Evolutionary conservation across 1,140 invertebrate genomes (phyloP).

Genomic region (Euwallacea similis): DNA sequence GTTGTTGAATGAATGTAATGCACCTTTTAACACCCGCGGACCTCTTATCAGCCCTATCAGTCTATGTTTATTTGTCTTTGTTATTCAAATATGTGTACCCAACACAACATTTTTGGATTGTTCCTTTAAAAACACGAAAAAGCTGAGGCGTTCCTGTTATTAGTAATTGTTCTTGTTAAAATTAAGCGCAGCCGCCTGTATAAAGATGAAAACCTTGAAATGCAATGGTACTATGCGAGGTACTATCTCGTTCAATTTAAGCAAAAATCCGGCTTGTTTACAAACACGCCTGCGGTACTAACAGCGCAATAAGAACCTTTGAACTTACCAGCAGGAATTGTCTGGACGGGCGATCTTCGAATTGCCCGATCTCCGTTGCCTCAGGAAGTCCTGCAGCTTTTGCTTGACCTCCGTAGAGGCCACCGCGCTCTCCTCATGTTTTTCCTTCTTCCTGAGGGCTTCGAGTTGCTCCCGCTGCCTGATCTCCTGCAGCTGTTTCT

Average conservation of each 20-base stretch:
- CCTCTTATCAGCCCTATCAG: too few species aligned
- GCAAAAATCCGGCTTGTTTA: slow-evolving; percentile 38
- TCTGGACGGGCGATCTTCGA: slow-evolving; percentile 59
- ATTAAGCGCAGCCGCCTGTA: too few species aligned
- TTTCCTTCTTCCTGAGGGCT: slow-evolving; percentile 86
- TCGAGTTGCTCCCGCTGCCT: slow-evolving; percentile 79
- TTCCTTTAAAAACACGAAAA: too few species aligned
- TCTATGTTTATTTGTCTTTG: too few species aligned
- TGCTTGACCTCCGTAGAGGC: slow-evolving; percentile 96
- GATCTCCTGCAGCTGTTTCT: slow-evolving; percentile 69
- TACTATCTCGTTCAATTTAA: not conserved
- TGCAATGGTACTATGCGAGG: not conserved
- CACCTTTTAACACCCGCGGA: too few species aligned
- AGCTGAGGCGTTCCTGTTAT: too few species aligned
- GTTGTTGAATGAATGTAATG: too few species aligned
- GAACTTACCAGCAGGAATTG: slow-evolving; percentile 53
- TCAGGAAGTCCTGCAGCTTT: slow-evolving; percentile 71
- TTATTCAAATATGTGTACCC: too few species aligned
- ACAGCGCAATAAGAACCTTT: slow-evolving; percentile 22
- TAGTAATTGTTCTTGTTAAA: too few species aligned
- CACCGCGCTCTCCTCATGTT: slow-evolving; percentile 91
- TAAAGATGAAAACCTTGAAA: not conserved
- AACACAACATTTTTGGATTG: too few species aligned
- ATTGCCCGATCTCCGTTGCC: slow-evolving; percentile 50
- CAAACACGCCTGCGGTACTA: slow-evolving; percentile 30